These are phyloP conservation scores for Saccostrea glomerata DNA, from an alignment of 1,140 invertebrate species.

Conservation along the genomic window DNA sequence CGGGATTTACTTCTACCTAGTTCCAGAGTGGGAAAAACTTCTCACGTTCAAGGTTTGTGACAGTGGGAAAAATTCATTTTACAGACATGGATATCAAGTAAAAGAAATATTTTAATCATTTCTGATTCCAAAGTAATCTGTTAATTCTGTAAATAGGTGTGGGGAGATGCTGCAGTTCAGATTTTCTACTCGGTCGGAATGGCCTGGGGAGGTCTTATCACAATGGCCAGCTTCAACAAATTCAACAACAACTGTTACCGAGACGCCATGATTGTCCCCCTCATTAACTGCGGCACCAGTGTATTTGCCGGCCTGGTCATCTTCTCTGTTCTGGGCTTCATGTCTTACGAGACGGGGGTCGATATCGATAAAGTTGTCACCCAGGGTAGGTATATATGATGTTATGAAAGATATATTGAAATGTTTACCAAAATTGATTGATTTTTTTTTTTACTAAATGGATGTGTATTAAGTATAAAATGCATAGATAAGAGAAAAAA, in stretches of 20 bases:
- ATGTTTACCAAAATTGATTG: too few species aligned
- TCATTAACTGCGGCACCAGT: conserved; percentile 97
- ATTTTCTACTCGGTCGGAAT: conserved; percentile 78
- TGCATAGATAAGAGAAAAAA: too few species aligned
- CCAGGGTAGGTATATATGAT: conserved; percentile 61
- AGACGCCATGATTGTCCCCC: conserved; percentile 95
- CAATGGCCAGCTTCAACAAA: conserved; percentile 78
- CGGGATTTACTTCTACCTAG: conserved; percentile 85
- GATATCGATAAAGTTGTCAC: conserved; percentile 72
- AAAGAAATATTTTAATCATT: too few species aligned
- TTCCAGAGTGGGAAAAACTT: conserved; percentile 68
- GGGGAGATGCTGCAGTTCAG: conserved; percentile 78
- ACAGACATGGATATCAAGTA: too few species aligned
- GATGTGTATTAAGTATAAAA: too few species aligned
- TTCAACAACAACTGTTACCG: conserved; percentile 77
- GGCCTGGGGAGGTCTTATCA: conserved; percentile 78
- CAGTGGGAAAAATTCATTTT: neutral
- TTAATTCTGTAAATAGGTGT: conserved; percentile 64
- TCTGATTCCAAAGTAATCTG: too few species aligned
- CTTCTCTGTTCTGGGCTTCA: conserved; percentile 94
- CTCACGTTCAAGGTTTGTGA: conserved; percentile 55
- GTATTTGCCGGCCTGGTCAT: conserved; percentile 99
- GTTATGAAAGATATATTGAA: too few species aligned
- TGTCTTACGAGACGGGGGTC: conserved; percentile 75
- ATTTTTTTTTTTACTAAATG: too few species aligned